phyloP scores from a whole-genome alignment of 2,888 invertebrate species.

The Apotomis capreana region DNA sequence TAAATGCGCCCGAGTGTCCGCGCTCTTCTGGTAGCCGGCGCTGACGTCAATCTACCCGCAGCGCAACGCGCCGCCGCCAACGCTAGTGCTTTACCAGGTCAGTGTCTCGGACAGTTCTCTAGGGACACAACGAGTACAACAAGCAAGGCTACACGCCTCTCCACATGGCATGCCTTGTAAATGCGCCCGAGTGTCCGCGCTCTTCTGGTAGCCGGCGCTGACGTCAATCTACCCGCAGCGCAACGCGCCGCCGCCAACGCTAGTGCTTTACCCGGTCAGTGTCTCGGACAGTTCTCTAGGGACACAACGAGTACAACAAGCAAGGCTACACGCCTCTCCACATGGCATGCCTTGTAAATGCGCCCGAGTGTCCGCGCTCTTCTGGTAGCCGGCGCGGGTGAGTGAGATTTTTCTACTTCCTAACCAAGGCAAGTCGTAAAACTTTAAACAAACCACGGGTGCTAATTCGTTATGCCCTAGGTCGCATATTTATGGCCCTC shows the following conservation, averaged over 20 bases:
- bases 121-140: too few relatives aligned
- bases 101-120: background rate
- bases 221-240: slow-evolving; percentile 90
- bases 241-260: slow-evolving; percentile 55
- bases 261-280: background rate
- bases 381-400: too few relatives aligned
- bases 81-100: slow-evolving; percentile 1
- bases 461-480: too few relatives aligned
- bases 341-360: slow-evolving; percentile 91
- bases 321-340: slow-evolving; percentile 56
- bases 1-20: slow-evolving; percentile 94
- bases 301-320: too few relatives aligned
- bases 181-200: slow-evolving; percentile 95
- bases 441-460: too few relatives aligned
- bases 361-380: slow-evolving; percentile 88
- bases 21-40: slow-evolving; percentile 91
- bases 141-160: too few relatives aligned
- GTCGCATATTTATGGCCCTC: too few relatives aligned
- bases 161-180: slow-evolving; percentile 90
- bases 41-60: slow-evolving; percentile 91
- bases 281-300: too few relatives aligned
- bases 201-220: slow-evolving; percentile 91
- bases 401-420: too few relatives aligned
- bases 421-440: too few relatives aligned
- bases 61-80: slow-evolving; percentile 55